Evolutionary conservation across 2,888 invertebrate species (phyloP).

Genomic region (Drosophila pegasa): DNA sequence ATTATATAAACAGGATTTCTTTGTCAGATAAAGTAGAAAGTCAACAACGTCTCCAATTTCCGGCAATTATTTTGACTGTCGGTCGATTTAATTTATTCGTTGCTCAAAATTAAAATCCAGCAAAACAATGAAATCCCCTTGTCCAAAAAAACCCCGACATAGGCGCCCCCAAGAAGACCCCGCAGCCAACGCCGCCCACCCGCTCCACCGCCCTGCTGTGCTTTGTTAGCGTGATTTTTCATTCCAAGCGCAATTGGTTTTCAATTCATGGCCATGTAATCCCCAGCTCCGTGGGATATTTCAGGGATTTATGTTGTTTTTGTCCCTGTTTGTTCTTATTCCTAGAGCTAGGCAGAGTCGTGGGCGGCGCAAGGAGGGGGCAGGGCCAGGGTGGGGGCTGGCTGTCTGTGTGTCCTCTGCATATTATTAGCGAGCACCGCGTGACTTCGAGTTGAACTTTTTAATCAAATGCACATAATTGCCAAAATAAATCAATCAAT

Average conservation of each 20-base stretch:
- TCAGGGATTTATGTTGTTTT: conserved; percentile 78
- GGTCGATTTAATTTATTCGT: conserved; percentile 80
- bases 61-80: conserved; percentile 79
- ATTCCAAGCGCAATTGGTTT: conserved; percentile 80
- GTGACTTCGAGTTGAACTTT: conserved; percentile 73
- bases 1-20: conserved; percentile 25
- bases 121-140: conserved; percentile 78
- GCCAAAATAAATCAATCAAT: conserved; percentile 82
- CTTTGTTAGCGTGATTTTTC: conserved; percentile 77
- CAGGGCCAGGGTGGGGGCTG: conserved; percentile 1
- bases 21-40: conserved; percentile 21
- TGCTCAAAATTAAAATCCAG: conserved; percentile 74
- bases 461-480: conserved; percentile 82
- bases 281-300: conserved; percentile 79
- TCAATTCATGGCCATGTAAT: conserved; percentile 80
- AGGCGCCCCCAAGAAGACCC: conserved; percentile 43
- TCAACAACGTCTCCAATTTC: conserved; percentile 70
- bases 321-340: conserved; percentile 35
- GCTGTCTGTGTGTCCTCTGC: conserved; percentile 43
- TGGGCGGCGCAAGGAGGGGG: neutral
- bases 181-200: conserved; percentile 1
- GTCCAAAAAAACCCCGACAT: conserved; percentile 66
- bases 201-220: conserved; percentile 41
- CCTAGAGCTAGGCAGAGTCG: conserved; percentile 30
- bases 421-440: conserved; percentile 77